phyloP scores from a whole-genome alignment of 2,113 vertebrate species.

The Amblyornis subalaris region DNA sequence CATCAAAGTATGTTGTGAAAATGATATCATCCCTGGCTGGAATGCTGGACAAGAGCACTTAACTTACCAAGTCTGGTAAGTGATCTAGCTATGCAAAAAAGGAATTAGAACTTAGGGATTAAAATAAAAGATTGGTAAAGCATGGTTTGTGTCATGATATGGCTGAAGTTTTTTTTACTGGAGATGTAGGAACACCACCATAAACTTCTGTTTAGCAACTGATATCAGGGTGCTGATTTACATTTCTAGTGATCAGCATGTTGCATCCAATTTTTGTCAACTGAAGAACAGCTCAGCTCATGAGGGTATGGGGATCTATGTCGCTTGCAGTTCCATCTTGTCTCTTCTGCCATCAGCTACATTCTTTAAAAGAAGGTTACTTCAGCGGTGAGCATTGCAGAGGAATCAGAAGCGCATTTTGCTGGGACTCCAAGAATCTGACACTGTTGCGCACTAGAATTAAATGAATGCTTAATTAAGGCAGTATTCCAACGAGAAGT shows the following conservation, averaged over 20 bases:
- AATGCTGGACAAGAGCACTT: background rate
- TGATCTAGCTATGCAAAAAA: background rate
- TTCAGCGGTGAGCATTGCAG: slow-evolving; percentile 82
- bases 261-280: background rate
- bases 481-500: background rate
- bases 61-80: background rate
- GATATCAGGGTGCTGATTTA: background rate
- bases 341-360: background rate
- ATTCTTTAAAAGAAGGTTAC: slow-evolving; percentile 31
- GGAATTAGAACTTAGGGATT: background rate
- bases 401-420: slow-evolving; percentile 82
- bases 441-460: slow-evolving; percentile 82
- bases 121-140: background rate
- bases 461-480: slow-evolving; percentile 11
- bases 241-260: background rate
- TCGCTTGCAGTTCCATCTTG: background rate
- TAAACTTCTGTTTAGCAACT: background rate
- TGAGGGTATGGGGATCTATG: background rate
- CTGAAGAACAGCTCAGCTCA: background rate
- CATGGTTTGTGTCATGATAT: background rate
- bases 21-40: background rate
- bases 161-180: background rate
- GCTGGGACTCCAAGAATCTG: slow-evolving; percentile 79
- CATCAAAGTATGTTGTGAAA: background rate
- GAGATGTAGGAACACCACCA: background rate